Evolutionary conservation across 2,888 invertebrate genomes (phyloP).

Genomic region (Linnaemya tessellans): DNA sequence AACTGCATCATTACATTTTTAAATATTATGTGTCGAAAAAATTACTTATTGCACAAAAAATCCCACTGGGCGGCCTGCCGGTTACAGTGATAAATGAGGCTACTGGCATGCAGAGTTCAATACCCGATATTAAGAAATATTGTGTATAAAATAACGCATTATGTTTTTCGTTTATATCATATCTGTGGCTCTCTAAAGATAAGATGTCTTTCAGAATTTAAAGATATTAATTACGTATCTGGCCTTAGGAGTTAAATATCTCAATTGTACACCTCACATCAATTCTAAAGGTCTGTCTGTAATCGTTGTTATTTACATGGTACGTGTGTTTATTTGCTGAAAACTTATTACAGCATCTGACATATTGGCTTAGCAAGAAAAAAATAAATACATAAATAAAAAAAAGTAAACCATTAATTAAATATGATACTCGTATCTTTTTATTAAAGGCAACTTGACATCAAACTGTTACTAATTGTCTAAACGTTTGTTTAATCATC

Average conservation of each 20-base stretch:
- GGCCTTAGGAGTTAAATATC: not conserved
- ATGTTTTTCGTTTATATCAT: too few species aligned
- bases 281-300: constrained; percentile 9
- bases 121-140: too few species aligned
- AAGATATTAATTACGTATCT: constrained; percentile 3
- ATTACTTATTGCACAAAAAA: too few species aligned
- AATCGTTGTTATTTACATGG: not conserved
- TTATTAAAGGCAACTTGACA: constrained; percentile 32
- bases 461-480: constrained; percentile 32
- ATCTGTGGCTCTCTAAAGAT: not conserved
- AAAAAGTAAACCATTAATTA: constrained; percentile 19
- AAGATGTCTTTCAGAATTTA: not conserved
- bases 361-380: not conserved
- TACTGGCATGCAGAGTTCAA: too few species aligned
- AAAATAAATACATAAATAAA: not conserved
- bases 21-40: too few species aligned
- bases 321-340: constrained; percentile 11
- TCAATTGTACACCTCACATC: not conserved
- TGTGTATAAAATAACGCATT: too few species aligned
- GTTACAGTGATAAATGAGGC: too few species aligned
- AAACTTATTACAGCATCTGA: constrained; percentile 11
- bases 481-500: constrained; percentile 41
- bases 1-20: too few species aligned
- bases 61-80: too few species aligned
- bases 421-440: constrained; percentile 12